Conservation (phyloP, 1,140 invertebrate species). For the Drosophila sp. region DNA sequence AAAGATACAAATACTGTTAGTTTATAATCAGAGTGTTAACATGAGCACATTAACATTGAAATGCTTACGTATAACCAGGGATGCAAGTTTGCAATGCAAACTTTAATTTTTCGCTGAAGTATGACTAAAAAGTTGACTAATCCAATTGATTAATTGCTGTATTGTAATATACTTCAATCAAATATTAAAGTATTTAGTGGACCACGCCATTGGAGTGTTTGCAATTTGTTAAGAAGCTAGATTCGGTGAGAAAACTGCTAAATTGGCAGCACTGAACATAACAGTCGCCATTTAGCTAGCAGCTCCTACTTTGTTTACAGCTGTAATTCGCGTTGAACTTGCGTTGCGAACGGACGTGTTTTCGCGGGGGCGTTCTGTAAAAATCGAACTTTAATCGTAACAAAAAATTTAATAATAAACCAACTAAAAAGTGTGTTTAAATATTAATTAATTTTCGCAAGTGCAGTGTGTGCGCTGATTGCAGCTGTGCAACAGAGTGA, state of each 20-base stretch:
- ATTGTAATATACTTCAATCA: neutral
- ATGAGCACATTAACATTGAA: too few species aligned
- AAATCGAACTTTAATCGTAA: slow-evolving; percentile 70
- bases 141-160: neutral
- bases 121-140: neutral
- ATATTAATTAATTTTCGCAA: slow-evolving; percentile 16
- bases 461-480: slow-evolving; percentile 24
- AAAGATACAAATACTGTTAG: too few species aligned
- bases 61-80: neutral
- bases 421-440: slow-evolving; percentile 35
- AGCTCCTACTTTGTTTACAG: slow-evolving; percentile 30
- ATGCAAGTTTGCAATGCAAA: too few species aligned
- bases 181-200: neutral
- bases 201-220: too few species aligned
- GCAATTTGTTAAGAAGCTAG: neutral
- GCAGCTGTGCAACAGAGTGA: slow-evolving; percentile 28
- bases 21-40: too few species aligned
- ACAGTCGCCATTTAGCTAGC: slow-evolving; percentile 12
- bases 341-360: slow-evolving; percentile 46
- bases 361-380: slow-evolving; percentile 47
- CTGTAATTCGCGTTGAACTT: slow-evolving; percentile 46
- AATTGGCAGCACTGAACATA: slow-evolving; percentile 26
- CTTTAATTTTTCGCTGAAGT: neutral
- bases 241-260: neutral
- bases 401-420: slow-evolving; percentile 60